Evolutionary conservation across 2,888 invertebrate genomes (phyloP), one percentile per base, ranked within the genome.

Genomic region (Andrena dorsata): DNA sequence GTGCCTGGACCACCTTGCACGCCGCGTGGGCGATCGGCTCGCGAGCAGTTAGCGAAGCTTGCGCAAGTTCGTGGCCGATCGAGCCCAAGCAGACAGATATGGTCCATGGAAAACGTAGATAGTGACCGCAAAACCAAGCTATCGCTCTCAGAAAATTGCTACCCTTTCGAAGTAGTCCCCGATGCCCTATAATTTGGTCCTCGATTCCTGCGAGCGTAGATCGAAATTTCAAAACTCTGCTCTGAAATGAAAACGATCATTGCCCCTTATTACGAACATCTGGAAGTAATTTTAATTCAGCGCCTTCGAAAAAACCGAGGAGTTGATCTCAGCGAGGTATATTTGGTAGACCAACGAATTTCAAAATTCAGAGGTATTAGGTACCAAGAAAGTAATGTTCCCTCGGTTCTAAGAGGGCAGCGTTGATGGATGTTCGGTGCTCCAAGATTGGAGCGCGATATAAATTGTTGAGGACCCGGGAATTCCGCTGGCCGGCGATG

Each of bases 1-100:
- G 88, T 87, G 87, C 86, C 82, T 89, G 89, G 92, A 92, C 92
- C 92, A 93, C 91, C 92, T 92, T 91, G 90, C 91, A 86, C 78
- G 86, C 85, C 83, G 91, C 91, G 93, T 93, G 93, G 93, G 93
- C 92, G 93, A 88, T 75, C 83, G 65, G 73, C 89, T 88, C 82
- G 86, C 87, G 86, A 84, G 83, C 76, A 73, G 83, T 86, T 84
- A 85, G 85, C 78, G 58, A 72, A 89, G 90, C 91, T 91, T 90
- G 90, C 92, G 90, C 91, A 90, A 91, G 90, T 88, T 89, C 85
- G 32, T 49, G 41, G 49, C 51, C 64, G 47, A 26, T 23, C 16
- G 41, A 60, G 8, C n/a, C 16, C 23, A 7, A 35, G 41, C 6
- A 23, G 23, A 20, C 6, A 8, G 23, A 47, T 26, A 2, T 4